Evolutionary conservation across 2,888 invertebrate species (phyloP), one percentile per base, ranked within the genome.

Genomic region (Calameuta pallipes): DNA sequence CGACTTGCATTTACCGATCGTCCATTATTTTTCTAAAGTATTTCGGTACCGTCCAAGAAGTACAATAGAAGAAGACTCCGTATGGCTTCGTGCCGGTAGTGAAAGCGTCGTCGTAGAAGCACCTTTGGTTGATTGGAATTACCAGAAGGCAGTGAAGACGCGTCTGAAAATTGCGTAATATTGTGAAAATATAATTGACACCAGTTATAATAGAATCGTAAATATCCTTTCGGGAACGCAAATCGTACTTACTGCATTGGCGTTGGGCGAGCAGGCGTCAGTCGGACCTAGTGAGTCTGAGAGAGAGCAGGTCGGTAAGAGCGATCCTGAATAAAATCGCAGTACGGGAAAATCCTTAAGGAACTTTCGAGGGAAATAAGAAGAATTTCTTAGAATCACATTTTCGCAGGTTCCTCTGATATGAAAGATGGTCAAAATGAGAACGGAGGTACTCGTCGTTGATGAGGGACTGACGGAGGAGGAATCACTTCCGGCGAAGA

Each of bases 381-480:
- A 15, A 23, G 9, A 56, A 23, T 56, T 56, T 56, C 23, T 6
- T 56, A 23, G 9, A 56, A 9, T 56, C 23, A 2, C 23, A 56
- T 41, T 35, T 71, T 31, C 11, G 31, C 30, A 30, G 77, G 69
- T 34, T 68, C 76, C 68, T 73, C 74, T 76, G 82, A 79, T 79
- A 84, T 83, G 84, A 82, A 75, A 79, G 75, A 82, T 78, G 80
- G 79, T 83, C 77, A 80, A 78, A 74, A 81, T 82, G 78, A 75
- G 41, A 78, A 82, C 80, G 79, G 85, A 87, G 76, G 81, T 83
- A 84, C 84, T 75, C 80, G 83, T 84, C 68, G 71, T 81, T 86
- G 84, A 86, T 78, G 56, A 56, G 2, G 71, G 15, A 75, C 78
- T 82, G 73, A 81, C 71, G 80, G 85, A 84, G 75, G 82, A 85